A percentile compares a stretch with the other conserved stretches of the same genome.
Conservation (phyloP, 1,140 invertebrate species). For the Ostrea edulis region DNA sequence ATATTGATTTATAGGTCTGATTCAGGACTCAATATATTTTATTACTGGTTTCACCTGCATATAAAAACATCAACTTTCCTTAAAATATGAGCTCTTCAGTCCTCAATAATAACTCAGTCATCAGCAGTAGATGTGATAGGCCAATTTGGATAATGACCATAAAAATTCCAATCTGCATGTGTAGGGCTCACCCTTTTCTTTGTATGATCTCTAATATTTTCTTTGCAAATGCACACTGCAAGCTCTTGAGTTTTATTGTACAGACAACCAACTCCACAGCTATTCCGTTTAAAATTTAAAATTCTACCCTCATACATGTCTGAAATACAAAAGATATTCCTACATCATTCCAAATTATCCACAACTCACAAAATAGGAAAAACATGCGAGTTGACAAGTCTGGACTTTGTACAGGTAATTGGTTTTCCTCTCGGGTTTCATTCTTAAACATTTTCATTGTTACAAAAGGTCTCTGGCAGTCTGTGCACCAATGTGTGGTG, state of each 20-base stretch:
- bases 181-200: not conserved
- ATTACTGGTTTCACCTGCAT: not conserved
- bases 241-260: conserved; percentile 16
- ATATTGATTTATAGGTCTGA: conserved; percentile 12
- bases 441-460: conserved; percentile 1
- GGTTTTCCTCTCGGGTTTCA: conserved; percentile 13
- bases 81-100: conserved; percentile 31
- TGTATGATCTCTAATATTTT: conserved; percentile 33
- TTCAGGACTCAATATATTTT: conserved; percentile 30
- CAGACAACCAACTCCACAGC: not conserved
- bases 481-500: not conserved
- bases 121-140: conserved; percentile 10
- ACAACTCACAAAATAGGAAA: not conserved
- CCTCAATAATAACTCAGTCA: conserved; percentile 1
- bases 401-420: conserved; percentile 34
- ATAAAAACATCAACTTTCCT: conserved; percentile 37
- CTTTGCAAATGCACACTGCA: conserved; percentile 19
- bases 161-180: conserved; percentile 32
- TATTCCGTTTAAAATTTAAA: not conserved
- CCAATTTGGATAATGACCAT: conserved; percentile 28
- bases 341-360: conserved; percentile 7
- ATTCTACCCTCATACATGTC: not conserved
- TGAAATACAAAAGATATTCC: conserved; percentile 16
- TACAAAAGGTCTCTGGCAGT: not conserved
- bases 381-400: not conserved